phyloP scores from a whole-genome alignment of 2,113 vertebrate species.

The Peromyscus californicus region DNA sequence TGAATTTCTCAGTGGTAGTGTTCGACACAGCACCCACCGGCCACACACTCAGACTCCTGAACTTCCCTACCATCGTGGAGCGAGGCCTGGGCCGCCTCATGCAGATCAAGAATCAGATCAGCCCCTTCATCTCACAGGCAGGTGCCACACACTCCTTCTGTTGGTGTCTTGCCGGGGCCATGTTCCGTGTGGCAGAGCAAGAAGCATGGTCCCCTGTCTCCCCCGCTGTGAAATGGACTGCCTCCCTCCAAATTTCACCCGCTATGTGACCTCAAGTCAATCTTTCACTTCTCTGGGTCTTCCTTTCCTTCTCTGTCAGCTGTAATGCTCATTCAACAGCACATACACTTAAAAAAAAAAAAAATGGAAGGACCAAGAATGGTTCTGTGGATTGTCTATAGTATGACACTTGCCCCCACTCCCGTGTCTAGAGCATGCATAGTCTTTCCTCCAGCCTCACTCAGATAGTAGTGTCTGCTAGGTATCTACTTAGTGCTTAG shows the following conservation, averaged over 20 bases:
- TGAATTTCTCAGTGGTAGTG: constrained; percentile 98
- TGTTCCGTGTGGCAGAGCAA: background rate
- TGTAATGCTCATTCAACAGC: background rate
- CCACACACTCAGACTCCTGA: constrained; percentile 96
- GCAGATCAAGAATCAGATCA: constrained; percentile 99
- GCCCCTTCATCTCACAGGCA: constrained; percentile 98
- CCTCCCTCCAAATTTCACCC: background rate
- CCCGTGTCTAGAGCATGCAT: background rate
- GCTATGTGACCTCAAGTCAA: background rate
- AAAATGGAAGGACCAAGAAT: background rate
- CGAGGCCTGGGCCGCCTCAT: constrained; percentile 96
- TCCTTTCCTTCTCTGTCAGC: background rate
- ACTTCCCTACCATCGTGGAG: constrained; percentile 98
- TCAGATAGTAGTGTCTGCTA: background rate
- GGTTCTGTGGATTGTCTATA: background rate
- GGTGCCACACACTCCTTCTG: background rate
- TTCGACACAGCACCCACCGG: constrained; percentile 97
- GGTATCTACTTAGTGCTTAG: background rate
- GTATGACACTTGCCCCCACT: no score
- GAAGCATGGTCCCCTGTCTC: background rate
- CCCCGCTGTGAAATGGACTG: background rate
- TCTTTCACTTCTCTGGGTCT: background rate
- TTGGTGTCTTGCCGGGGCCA: fast-evolving
- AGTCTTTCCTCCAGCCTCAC: background rate
- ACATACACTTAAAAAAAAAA: background rate